Percentiles rank a stretch among this genome's conserved stretches.
Evolutionary conservation across 1,140 invertebrate species (phyloP).

Genomic region (Proctacanthus coquilletti): DNA sequence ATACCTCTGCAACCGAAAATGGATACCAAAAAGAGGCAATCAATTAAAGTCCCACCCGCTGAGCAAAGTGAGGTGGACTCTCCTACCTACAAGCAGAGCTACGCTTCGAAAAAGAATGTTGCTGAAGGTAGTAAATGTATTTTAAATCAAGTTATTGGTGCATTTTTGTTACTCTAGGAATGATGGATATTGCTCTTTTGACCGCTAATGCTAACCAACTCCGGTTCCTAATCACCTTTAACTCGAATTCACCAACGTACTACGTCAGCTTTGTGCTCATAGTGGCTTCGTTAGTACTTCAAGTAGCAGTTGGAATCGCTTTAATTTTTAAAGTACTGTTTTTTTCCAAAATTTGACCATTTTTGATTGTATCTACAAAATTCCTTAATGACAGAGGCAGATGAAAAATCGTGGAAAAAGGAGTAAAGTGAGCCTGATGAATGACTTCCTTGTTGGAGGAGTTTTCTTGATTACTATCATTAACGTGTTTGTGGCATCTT

Average conservation of each 20-base stretch:
- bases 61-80: too few species aligned
- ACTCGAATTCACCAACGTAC: conserved; percentile 36
- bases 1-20: too few species aligned
- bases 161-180: too few species aligned
- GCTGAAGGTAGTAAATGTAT: too few species aligned
- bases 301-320: conserved; percentile 44
- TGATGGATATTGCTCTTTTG: conserved; percentile 58
- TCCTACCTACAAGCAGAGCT: too few species aligned
- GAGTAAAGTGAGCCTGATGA: conserved; percentile 32
- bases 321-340: conserved; percentile 41
- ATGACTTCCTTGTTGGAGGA: conserved; percentile 44
- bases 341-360: too few species aligned
- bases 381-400: conserved; percentile 7
- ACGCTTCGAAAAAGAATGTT: too few species aligned
- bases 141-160: too few species aligned
- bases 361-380: background rate
- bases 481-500: conserved; percentile 49
- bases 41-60: too few species aligned
- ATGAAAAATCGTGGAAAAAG: conserved; percentile 15
- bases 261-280: conserved; percentile 38
- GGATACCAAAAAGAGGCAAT: too few species aligned
- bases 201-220: conserved; percentile 64
- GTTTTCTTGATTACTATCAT: conserved; percentile 50
- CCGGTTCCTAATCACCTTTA: conserved; percentile 45
- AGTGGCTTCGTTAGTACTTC: conserved; percentile 38